Conservation (phyloP, 1,140 invertebrate genomes). For the Trypoxylus dichotomus region DNA sequence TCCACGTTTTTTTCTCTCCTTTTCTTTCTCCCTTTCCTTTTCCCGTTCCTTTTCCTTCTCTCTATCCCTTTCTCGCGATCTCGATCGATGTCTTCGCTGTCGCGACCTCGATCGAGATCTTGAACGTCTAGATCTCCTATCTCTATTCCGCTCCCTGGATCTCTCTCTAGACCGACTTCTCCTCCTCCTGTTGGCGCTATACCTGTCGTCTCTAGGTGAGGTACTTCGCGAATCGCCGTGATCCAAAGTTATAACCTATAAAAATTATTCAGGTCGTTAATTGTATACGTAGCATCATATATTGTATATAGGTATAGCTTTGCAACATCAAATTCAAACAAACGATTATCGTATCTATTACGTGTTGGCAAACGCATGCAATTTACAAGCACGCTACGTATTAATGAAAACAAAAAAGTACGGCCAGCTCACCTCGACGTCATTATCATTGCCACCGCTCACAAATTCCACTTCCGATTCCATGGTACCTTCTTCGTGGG, state of each 20-base stretch:
- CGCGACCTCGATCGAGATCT: conserved; percentile 51
- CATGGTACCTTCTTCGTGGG: conserved; percentile 44
- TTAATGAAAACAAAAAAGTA: not conserved
- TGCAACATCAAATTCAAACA: not conserved
- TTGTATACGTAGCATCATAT: too few relatives aligned
- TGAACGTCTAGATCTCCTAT: conserved; percentile 43
- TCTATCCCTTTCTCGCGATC: conserved; percentile 53
- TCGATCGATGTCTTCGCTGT: conserved; percentile 47
- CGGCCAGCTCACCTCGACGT: conserved; percentile 53
- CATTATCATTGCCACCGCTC: conserved; percentile 53
- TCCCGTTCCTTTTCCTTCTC: conserved; percentile 62
- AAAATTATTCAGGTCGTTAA: not conserved
- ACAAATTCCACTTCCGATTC: conserved; percentile 57
- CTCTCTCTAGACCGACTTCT: conserved; percentile 58
- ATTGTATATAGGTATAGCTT: too few relatives aligned
- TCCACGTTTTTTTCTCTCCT: conserved; percentile 83
- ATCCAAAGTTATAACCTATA: conserved; percentile 60
- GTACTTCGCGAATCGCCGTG: conserved; percentile 60
- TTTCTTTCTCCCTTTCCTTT: conserved; percentile 69
- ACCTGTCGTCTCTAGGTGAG: conserved; percentile 59
- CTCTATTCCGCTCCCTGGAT: conserved; percentile 46
- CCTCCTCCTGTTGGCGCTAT: conserved; percentile 53
- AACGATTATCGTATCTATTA: not conserved
- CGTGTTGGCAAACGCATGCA: conserved; percentile 17
- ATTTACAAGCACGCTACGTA: not conserved